Base-by-base conservation (phyloP, 2,113 vertebrate species). In the Ciconia boyciana region DNA sequence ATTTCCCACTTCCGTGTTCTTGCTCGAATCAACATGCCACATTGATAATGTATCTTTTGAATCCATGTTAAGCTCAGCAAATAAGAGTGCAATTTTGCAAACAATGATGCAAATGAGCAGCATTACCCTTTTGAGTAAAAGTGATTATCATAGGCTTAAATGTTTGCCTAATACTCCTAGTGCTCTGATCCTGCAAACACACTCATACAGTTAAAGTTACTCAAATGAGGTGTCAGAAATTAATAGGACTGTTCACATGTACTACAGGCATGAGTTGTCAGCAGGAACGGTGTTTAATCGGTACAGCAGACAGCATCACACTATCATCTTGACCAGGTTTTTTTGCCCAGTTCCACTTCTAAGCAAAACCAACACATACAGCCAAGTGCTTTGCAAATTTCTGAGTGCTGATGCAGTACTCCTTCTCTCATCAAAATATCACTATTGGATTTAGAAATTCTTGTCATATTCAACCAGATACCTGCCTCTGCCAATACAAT, bases 391-490 rank as follows among this genome's bases (percentile, higher is more conserved):
- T 95, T 97, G 96, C 79, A 88, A 24, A 97, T 91, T 96, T 98
- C 96, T 97, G 97, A 96, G 89, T 95, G 93, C 84, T 62, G 96
- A 98, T 97, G 97, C 97, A 98, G 97, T 97, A 98, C 96, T 89
- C 91, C 96, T 93, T 96, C 96, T 96, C 85, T 93, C 96, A 97
- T 97, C 97, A 98, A 98, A 98, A 98, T 90, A 97, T 96, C 95
- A 48, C 26, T 60, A 49, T 51, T 44, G 72, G 84, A 46, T 66
- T 49, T 65, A 87, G 66, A 93, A 91, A 82, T 44, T 93, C 90
- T 91, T 79, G 68, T 49, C 87, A 39, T 34, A 48, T 36, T 39
- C 43, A 86, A 44, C 36, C 34, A 75, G 83, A 43, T 31, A 74
- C 52, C 82, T 34, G 91, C 36, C 87, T 72, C 8, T 49, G 81